Conservation (phyloP, 2,113 vertebrate genomes). For the Burhinus bistriatus region DNA sequence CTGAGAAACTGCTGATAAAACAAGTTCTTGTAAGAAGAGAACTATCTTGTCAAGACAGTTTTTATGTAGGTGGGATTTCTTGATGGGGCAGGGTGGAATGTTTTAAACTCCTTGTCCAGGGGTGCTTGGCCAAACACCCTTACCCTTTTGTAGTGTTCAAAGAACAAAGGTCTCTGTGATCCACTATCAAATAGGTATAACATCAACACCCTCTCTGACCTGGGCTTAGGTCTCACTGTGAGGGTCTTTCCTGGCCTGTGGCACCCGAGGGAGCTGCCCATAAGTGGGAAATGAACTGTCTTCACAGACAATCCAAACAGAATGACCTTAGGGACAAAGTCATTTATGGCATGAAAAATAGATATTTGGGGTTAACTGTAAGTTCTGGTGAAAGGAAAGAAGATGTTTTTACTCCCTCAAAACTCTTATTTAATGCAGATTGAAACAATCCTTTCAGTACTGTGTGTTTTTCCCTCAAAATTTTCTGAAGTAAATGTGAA, state of each 20-base stretch:
- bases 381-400: background rate
- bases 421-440: background rate
- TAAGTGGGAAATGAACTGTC: background rate
- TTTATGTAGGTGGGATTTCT: background rate
- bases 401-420: background rate
- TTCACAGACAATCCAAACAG: background rate
- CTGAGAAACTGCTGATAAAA: background rate
- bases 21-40: background rate
- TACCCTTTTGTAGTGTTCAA: background rate
- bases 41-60: background rate
- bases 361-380: background rate
- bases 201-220: background rate
- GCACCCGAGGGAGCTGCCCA: background rate
- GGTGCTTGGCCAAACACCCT: background rate
- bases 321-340: background rate
- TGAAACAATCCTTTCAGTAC: background rate
- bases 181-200: background rate
- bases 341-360: background rate
- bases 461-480: background rate
- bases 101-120: background rate
- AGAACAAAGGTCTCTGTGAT: background rate
- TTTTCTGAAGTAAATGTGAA: background rate
- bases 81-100: background rate
- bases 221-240: background rate
- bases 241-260: fast-evolving